Conservation (phyloP, 2,888 invertebrate genomes). For the Drosophila birchii region DNA sequence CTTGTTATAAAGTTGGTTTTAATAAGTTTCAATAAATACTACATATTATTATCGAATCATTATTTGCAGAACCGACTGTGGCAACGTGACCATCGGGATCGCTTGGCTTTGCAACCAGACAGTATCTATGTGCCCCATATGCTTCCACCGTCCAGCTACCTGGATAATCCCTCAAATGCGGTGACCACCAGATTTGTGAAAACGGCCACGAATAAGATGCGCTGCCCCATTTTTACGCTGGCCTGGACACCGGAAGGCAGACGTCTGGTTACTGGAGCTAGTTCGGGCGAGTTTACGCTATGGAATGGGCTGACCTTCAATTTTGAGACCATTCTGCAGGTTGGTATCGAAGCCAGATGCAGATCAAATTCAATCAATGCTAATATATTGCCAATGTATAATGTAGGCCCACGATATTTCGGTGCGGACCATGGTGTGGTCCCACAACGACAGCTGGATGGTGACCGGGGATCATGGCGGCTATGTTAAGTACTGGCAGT, state of each 20-base stretch:
- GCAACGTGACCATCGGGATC: constrained; percentile 96
- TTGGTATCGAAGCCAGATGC: constrained; percentile 82
- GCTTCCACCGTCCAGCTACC: constrained; percentile 96
- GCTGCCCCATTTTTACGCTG: constrained; percentile 99
- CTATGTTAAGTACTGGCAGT: constrained; percentile 99
- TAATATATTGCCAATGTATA: not conserved
- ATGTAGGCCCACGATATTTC: constrained; percentile 98
- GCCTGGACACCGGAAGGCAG: constrained; percentile 99
- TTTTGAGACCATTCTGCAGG: constrained; percentile 99
- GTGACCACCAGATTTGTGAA: constrained; percentile 98
- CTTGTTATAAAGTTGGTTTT: not conserved
- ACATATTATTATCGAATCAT: not conserved
- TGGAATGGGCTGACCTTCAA: constrained; percentile 99
- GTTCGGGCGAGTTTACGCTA: constrained; percentile 99
- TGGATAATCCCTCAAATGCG: constrained; percentile 98
- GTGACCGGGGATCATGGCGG: constrained; percentile 99
- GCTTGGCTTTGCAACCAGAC: constrained; percentile 96
- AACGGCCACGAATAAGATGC: constrained; percentile 99
- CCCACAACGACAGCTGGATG: constrained; percentile 99
- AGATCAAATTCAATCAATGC: not conserved
- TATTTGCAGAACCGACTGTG: constrained; percentile 92
- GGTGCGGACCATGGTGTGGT: constrained; percentile 99
- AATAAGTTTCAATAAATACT: not conserved
- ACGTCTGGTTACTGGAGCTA: constrained; percentile 98
- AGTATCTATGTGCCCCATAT: constrained; percentile 97